Evolutionary conservation across 1,140 invertebrate genomes (phyloP), one percentile per base, ranked within the genome.

Genomic region (Drosophila insularis): DNA sequence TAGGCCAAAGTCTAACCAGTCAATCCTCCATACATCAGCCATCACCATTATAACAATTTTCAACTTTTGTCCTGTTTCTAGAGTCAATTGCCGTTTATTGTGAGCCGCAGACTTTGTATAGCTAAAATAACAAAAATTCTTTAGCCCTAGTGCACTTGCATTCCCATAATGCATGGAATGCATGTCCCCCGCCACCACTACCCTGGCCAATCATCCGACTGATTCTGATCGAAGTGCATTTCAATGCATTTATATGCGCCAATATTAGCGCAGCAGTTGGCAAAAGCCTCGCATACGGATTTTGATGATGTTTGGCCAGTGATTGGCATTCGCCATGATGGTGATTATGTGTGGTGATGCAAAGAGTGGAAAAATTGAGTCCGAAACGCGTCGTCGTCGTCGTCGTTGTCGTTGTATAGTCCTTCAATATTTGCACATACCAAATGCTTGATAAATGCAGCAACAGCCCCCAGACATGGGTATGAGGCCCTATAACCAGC

Each of bases 31-130:
- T 5, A 27, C 27, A 27, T 27, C 27, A 27, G 5, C 5, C 27
- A 27, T 31, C 59, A 64, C 60, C n/a, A 23, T 8, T 27, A 63
- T 14, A 21, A 50, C 17, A 69, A 64, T 58, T 76, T 72, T 64
- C 64, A 78, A 68, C 54, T 75, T 43, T 75, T 68, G 68, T 79
- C 55, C 71, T 56, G 53, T 65, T 50, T 50, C 35, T 63, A 76
- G 82, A 86, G 84, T 89, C 82, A 87, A 89, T 89, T 89, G 85
- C 19, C 80, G 79, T 80, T 82, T 76, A 86, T 86, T 89, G 76
- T 80, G 66, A 56, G 78, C 87, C 80, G 89, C 89, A 90, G 89
- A 90, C 89, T 90, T 90, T 90, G 89, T 90, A 90, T 78, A 90
- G 81, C 84, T 81, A 90, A 90, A 90, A 90, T 90, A 89, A 89